Percentiles rank a stretch among this genome's conserved stretches.
Conservation (phyloP, 2,113 vertebrate species). For the Ascaphus truei region DNA sequence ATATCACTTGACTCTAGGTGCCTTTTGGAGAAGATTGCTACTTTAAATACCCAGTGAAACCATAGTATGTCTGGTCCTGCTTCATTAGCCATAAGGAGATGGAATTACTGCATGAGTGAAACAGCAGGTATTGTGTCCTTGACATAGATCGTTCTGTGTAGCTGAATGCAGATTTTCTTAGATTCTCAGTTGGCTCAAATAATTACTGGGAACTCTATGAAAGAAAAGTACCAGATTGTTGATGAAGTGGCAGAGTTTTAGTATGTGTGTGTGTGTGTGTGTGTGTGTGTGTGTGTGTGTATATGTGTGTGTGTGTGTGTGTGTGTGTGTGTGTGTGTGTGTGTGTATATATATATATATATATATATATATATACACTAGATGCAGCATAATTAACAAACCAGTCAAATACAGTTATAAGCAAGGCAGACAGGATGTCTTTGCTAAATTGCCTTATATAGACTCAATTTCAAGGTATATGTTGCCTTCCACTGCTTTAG, state of each 20-base stretch:
- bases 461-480: neutral
- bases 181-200: conserved; percentile 3
- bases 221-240: neutral
- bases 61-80: too few relatives aligned
- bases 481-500: too few relatives aligned
- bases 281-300: too few relatives aligned
- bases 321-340: too few relatives aligned
- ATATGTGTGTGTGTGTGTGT: too few relatives aligned
- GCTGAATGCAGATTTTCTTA: neutral
- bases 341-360: too few relatives aligned
- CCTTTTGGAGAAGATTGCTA: too few relatives aligned
- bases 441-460: neutral
- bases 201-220: neutral
- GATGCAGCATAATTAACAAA: conserved; percentile 14
- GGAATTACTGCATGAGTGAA: neutral
- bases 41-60: too few relatives aligned
- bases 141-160: neutral
- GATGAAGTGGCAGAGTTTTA: neutral
- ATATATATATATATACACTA: too few relatives aligned
- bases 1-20: too few relatives aligned
- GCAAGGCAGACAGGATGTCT: neutral
- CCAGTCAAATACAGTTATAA: neutral
- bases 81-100: neutral
- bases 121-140: neutral
- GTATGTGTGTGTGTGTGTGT: too few relatives aligned